Evolutionary conservation across 2,888 invertebrate species (phyloP), one percentile per base, ranked within the genome.

Genomic region (Oxycera nigricornis): DNA sequence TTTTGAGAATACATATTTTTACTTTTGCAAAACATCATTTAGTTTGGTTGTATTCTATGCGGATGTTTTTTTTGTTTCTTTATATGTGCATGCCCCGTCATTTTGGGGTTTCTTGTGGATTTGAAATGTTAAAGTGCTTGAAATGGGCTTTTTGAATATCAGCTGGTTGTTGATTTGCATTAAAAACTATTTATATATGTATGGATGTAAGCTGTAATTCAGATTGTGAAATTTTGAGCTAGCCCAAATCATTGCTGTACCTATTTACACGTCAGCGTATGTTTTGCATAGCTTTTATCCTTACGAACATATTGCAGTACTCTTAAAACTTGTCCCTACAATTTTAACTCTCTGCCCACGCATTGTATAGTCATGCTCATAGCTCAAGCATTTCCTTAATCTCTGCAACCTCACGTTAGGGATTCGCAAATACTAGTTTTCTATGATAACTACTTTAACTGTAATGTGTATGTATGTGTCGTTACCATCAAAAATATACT

Each of bases 61-160:
- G 11, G 6, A n/a, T n/a, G n/a, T n/a, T n/a, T 6, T 55, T 7
- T 4, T 22, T 55, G 20, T 55, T 55, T 24, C 17, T 22, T 55
- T 6, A 50, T 50, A 24, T 55, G 52, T 55, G 22, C 52, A 55
- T 20, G 20, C 24, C 52, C 52, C 52, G 52, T 55, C 52, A 55
- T 24, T 7, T 55, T 20, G 52, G 52, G 52, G 4, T 55, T 20
- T 55, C 24, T 3, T 46, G 3, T 46, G 46, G 46, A 14, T 46
- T n/a, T 46, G 11, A 3, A 46, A 46, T 46, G 46, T 46, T 46
- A 46, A 17, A n/a, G 46, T n/a, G 17, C 46, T n/a, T 11, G n/a
- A 46, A 35, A 35, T n/a, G 46, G n/a, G 17, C 17, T 46, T 20
- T 55, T 55, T 55, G 2, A 20, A 20, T 20, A 20, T 2, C 24